Evolutionary conservation across 2,797 vertebrate genomes (phyloP).

Genomic region (Helarctos malayanus): DNA sequence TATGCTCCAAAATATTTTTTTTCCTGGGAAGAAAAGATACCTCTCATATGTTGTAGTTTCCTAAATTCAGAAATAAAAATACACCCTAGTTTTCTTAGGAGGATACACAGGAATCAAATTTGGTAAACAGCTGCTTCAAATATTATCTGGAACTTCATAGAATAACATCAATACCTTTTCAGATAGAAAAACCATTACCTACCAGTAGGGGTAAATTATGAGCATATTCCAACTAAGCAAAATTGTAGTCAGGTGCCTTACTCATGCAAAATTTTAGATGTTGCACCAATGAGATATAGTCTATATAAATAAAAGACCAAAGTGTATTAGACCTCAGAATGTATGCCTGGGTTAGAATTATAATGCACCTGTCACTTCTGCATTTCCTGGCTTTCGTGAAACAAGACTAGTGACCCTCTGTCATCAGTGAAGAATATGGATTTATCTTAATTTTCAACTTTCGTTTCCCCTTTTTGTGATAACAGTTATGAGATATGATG

Average conservation of each 20-base stretch:
- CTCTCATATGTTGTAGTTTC: constrained; percentile 23
- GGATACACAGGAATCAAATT: background rate
- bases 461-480: constrained; percentile 84
- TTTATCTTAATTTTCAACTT: constrained; percentile 86
- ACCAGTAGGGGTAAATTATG: background rate
- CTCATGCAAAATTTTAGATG: constrained; percentile 68
- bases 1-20: constrained; percentile 1
- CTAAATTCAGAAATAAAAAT: constrained; percentile 36
- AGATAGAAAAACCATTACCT: constrained; percentile 56
- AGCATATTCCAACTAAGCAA: constrained; percentile 53
- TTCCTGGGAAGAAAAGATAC: constrained; percentile 35
- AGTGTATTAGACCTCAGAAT: constrained; percentile 62
- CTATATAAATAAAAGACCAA: constrained; percentile 59
- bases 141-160: constrained; percentile 44
- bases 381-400: constrained; percentile 77
- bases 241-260: constrained; percentile 43
- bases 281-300: constrained; percentile 71
- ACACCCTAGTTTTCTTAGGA: background rate
- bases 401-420: constrained; percentile 77
- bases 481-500: constrained; percentile 85
- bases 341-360: constrained; percentile 73
- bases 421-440: constrained; percentile 77
- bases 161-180: constrained; percentile 52
- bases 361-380: constrained; percentile 76
- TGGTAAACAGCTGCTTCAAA: constrained; percentile 40